Evolutionary conservation across 2,888 invertebrate species (phyloP), one percentile per base, ranked within the genome.

Genomic region (Hirtodrosophila trivittata): DNA sequence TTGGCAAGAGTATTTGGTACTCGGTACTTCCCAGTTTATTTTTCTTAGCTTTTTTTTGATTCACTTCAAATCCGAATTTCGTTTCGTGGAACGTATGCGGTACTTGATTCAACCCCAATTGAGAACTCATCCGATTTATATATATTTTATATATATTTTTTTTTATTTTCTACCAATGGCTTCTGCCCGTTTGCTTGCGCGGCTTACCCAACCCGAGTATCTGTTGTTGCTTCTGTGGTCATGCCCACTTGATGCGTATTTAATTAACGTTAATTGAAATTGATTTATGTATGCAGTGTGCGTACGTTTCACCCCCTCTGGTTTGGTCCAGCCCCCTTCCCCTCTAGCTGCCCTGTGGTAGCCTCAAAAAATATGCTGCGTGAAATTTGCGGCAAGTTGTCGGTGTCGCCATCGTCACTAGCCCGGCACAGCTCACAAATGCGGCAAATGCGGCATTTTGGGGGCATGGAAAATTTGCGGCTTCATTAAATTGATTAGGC

Each of bases 201-300:
- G 4, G 6, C 9, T 12, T 5, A 37, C 37, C 16, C 21, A 7
- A 28, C 10, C 10, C 18, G n/a, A 32, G 33, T 56, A 14, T 28
- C 43, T 59, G 66, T 35, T 74, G 66, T 67, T 66, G 65, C 68
- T 58, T 66, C 67, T 84, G 87, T 84, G 87, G 86, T 88, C 77
- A 87, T 78, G 87, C 77, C 88, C 78, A 86, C 75, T 87, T 87
- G 75, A 89, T 89, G 81, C 73, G 74, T 84, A 89, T 89, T 88
- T 89, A 88, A 89, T 89, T 88, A 89, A 88, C 77, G 88, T 83
- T 89, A 88, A 88, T 89, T 89, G 88, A 82, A 87, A 84, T 88
- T 88, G 89, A 89, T 88, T 88, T 86, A 89, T 81, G 75, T 77
- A 82, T 82, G 82, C 82, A 78, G 64, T 52, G 60, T 68, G 75